Percentiles rank a stretch among this genome's conserved stretches.
Evolutionary conservation across 2,888 invertebrate species (phyloP).

Genomic region (Tupiocoris notatus): DNA sequence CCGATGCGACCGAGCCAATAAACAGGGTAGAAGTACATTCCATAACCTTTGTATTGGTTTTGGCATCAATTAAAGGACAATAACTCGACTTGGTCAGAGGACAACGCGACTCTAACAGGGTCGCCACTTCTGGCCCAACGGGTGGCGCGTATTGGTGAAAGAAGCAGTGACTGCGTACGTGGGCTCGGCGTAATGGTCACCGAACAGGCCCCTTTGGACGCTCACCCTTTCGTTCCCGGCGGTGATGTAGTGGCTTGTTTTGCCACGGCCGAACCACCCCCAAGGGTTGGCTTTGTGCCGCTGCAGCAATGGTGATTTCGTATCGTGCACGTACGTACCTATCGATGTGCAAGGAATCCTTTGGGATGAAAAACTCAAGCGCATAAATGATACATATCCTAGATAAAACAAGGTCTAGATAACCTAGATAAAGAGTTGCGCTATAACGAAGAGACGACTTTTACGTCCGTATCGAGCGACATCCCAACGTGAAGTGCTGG

Average conservation of each 20-base stretch:
- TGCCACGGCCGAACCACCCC: slow-evolving; percentile 8
- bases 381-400: too few relatives aligned
- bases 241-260: slow-evolving; percentile 32
- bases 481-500: too few relatives aligned
- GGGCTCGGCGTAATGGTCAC: neutral
- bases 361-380: too few relatives aligned
- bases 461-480: too few relatives aligned
- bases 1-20: slow-evolving; percentile 11
- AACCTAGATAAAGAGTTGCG: too few relatives aligned
- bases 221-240: neutral
- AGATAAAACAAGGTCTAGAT: too few relatives aligned
- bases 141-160: neutral
- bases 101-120: slow-evolving; percentile 7
- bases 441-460: too few relatives aligned
- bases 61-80: slow-evolving; percentile 36
- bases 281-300: neutral
- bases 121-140: slow-evolving; percentile 6
- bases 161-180: neutral
- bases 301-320: slow-evolving; percentile 13
- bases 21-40: slow-evolving; percentile 33
- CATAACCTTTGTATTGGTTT: slow-evolving; percentile 33
- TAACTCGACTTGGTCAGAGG: slow-evolving; percentile 11
- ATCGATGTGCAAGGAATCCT: too few relatives aligned
- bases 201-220: neutral
- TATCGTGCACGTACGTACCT: neutral